Percentiles rank a stretch among this genome's conserved stretches.
These are phyloP conservation scores for Gymnoscelis rufifasciata DNA, from an alignment of 2,888 invertebrate genomes.

Conservation along the genomic window DNA sequence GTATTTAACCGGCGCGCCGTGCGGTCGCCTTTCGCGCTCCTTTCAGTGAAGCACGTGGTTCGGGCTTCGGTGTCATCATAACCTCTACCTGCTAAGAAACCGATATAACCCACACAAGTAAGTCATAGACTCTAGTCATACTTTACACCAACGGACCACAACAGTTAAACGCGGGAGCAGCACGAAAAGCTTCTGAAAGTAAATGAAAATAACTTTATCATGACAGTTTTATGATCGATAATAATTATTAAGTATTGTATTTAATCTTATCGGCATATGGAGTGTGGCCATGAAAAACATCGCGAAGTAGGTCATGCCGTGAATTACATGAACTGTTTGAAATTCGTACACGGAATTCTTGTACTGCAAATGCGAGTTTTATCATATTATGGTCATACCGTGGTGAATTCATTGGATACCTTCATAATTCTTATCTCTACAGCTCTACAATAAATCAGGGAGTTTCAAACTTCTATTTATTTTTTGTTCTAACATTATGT, in stretches of 20 bases:
- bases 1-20: conserved; percentile 53
- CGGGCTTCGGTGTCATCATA: conserved; percentile 50
- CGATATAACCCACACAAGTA: conserved; percentile 11
- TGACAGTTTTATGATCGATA: not conserved
- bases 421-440: too few species aligned
- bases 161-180: too few species aligned
- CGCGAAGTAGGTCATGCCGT: not conserved
- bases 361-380: too few species aligned
- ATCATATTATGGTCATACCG: too few species aligned
- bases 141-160: not conserved
- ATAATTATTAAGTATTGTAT: not conserved
- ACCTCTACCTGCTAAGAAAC: conserved; percentile 36
- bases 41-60: conserved; percentile 63
- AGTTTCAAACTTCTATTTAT: too few species aligned
- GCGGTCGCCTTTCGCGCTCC: conserved; percentile 40
- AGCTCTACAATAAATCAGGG: too few species aligned
- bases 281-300: too few species aligned
- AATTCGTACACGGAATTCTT: too few species aligned
- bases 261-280: not conserved
- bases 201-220: too few species aligned
- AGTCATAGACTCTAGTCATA: conserved; percentile 6
- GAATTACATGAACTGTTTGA: not conserved
- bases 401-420: too few species aligned
- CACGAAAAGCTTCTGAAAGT: too few species aligned
- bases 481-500: too few species aligned